Evolutionary conservation across 2,797 vertebrate species (phyloP), one percentile per base, ranked within the genome.

Genomic region (Bradypus variegatus): DNA sequence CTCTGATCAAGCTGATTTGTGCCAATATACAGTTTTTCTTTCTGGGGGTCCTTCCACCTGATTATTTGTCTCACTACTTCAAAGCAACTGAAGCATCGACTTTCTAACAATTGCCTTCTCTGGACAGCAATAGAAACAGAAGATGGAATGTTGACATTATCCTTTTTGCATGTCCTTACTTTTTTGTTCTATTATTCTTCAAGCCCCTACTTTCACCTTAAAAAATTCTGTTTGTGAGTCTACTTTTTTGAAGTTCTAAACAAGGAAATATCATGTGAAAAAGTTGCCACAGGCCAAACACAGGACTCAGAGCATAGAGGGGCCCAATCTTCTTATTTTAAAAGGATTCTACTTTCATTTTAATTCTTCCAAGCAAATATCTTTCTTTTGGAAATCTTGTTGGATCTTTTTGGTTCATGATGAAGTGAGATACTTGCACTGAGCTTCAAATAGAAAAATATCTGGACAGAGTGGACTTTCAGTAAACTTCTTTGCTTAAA

Each of bases 401-500:
- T 79, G 27, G 15, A 89, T 2, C 38, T 90, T 95, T 89, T 90
- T 81, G 77, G 86, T 90, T 93, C 41, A 65, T 81, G 67, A 55
- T 88, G 76, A 91, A 55, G 55, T 90, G 45, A 90, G n/a, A 64
- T 75, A 64, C n/a, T 79, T 67, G 15, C 50, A 79, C 76, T 89
- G 64, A 91, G 60, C 64, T 95, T 83, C 85, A 90, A 88, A 69
- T 80, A 84, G 83, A 83, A 86, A 88, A 36, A 18, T 79, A 93
- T 90, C 65, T 94, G 60, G 48, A 77, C 82, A 92, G 76, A 60
- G 55, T 93, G 38, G 62, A 73, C 48, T 73, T 70, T 91, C 25
- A 93, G 55, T 88, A 88, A 41, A 91, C 53, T 89, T 91, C 7
- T 89, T 94, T 95, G 83, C 70, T 94, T 73, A 94, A 91, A 91